Conservation (phyloP, 2,797 vertebrate genomes). For the Danio choprae region DNA sequence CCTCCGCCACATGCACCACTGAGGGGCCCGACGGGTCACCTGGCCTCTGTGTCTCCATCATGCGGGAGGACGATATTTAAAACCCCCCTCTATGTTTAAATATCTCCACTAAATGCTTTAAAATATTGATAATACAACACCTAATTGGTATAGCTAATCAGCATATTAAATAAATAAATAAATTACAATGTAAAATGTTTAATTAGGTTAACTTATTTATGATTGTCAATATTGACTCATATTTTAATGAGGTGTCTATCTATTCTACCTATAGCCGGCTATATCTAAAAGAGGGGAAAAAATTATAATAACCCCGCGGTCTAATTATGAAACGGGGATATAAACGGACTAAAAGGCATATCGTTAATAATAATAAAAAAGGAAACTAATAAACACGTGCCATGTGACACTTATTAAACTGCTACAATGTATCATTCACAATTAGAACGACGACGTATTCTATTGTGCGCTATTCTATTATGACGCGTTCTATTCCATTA, state of each 20-base stretch:
- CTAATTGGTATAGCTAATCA: conserved; percentile 77
- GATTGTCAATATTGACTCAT: conserved; percentile 69
- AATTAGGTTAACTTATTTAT: conserved; percentile 68
- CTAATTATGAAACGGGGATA: conserved; percentile 37
- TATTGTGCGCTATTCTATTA: conserved; percentile 43
- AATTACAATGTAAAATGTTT: conserved; percentile 73
- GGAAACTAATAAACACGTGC: conserved; percentile 6
- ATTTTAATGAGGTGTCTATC: conserved; percentile 58
- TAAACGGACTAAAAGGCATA: conserved; percentile 44
- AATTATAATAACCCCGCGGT: conserved; percentile 29
- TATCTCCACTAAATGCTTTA: conserved; percentile 67
- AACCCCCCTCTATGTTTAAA: conserved; percentile 59
- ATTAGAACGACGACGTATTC: conserved; percentile 33
- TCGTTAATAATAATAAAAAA: conserved; percentile 18
- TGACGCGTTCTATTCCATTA: conserved; percentile 44
- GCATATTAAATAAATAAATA: conserved; percentile 83
- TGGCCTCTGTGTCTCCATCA: conserved; percentile 74
- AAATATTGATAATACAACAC: conserved; percentile 74
- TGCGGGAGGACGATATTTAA: conserved; percentile 59
- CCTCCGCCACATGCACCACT: conserved; percentile 60
- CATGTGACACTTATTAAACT: conserved; percentile 23
- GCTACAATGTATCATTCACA: conserved; percentile 44
- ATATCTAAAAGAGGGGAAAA: conserved; percentile 14
- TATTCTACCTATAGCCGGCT: conserved; percentile 62
- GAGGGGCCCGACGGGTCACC: conserved; percentile 63